Evolutionary conservation across 1,140 invertebrate genomes (phyloP), one percentile per base, ranked within the genome.

Genomic region (Drosophila insularis): DNA sequence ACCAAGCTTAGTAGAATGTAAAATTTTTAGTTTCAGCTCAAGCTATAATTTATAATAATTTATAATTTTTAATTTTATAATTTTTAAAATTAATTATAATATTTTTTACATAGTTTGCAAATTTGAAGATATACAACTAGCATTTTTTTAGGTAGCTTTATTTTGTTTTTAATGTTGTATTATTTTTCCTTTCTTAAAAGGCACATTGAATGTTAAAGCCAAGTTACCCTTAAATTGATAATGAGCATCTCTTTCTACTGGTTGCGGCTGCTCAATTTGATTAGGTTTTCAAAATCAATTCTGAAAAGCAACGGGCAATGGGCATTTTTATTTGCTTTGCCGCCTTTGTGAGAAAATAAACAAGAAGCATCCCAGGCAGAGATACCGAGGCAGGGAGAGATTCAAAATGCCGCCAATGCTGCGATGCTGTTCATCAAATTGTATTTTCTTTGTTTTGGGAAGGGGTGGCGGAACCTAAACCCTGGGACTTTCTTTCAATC

Each of bases 271-370:
- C 53, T 69, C 63, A 78, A 87, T 82, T 86, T 82, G 82, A 86
- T 86, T 86, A 87, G 82, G 82, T 86, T 86, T 86, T 82, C 71
- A 87, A 86, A 86, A 87, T 87, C 82, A 63, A 87, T 77, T 79
- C 71, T 66, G 63, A 64, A 77, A 78, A 71, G 59, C 65, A 68
- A 56, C 27, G 55, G 55, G 60, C 67, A 71, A 50, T 50, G 43
- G 19, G 43, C 14, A 21, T 14, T 50, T 81, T 71, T 76, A 79
- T 86, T 86, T 86, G 82, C 70, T 78, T 86, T 87, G 68, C 75
- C 75, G 79, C 72, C 71, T 86, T 67, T 79, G 79, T 86, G 82
- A 86, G 82, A 86, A 86, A 87, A 86, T 73, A 86, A 86, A 87
- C 82, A 86, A 27, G 43, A 19, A 59, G 60, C 75, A 71, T 56